phyloP scores from a whole-genome alignment of 2,113 vertebrate genomes.

The Alouatta palliata region DNA sequence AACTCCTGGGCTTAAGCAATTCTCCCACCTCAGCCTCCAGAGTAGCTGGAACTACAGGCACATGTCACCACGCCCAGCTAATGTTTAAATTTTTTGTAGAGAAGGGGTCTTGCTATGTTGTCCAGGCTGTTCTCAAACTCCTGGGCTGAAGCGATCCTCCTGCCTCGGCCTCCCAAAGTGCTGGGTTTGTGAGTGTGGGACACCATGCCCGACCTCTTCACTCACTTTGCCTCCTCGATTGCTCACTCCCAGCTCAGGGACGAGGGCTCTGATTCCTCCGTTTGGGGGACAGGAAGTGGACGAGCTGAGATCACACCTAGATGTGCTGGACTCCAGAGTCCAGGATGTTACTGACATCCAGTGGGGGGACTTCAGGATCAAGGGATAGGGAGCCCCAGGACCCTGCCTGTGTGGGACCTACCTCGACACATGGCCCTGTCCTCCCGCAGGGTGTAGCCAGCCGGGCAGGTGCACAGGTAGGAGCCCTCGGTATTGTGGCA shows the following conservation, averaged over 20 bases:
- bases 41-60: too few relatives aligned
- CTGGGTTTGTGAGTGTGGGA: too few relatives aligned
- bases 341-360: accelerated
- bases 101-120: too few relatives aligned
- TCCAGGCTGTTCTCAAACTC: too few relatives aligned
- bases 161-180: too few relatives aligned
- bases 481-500: constrained; percentile 95
- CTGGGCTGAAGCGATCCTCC: too few relatives aligned
- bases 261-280: not conserved
- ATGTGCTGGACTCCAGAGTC: not conserved
- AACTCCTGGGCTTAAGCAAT: too few relatives aligned
- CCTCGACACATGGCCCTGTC: constrained; percentile 96
- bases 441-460: constrained; percentile 92
- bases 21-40: too few relatives aligned
- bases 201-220: not conserved
- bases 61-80: too few relatives aligned
- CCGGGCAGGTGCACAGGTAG: constrained; percentile 94
- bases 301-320: too few relatives aligned
- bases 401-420: constrained; percentile 63
- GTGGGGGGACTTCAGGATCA: accelerated
- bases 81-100: too few relatives aligned
- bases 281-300: not conserved
- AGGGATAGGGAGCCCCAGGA: accelerated
- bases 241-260: too few relatives aligned
- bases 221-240: not conserved